Evolutionary conservation across 2,888 invertebrate genomes (phyloP).

Genomic region (Pseudococcus jackbeardsleyi): DNA sequence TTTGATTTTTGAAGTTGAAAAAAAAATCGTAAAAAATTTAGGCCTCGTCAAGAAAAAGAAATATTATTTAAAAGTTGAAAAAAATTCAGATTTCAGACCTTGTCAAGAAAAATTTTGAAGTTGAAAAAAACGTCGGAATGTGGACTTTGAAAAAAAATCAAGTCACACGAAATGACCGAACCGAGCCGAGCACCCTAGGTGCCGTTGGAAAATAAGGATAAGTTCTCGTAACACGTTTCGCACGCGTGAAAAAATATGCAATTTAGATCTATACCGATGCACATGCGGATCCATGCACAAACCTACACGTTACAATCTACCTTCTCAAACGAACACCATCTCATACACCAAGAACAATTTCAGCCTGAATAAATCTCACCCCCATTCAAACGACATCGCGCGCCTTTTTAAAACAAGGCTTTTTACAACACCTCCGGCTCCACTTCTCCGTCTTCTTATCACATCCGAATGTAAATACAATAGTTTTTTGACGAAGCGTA

Average conservation of each 20-base stretch:
- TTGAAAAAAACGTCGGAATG: too few species aligned
- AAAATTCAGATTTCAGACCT: too few species aligned
- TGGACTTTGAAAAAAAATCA: too few species aligned
- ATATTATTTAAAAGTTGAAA: too few species aligned
- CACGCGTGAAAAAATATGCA: not conserved
- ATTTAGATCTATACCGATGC: not conserved
- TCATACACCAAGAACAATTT: not conserved
- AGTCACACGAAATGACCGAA: too few species aligned
- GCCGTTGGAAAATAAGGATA: too few species aligned
- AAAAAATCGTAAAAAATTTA: too few species aligned
- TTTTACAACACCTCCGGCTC: not conserved
- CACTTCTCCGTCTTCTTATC: not conserved
- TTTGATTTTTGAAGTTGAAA: too few species aligned
- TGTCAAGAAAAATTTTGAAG: too few species aligned
- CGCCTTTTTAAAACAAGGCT: not conserved
- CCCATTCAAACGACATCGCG: not conserved
- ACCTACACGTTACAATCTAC: not conserved
- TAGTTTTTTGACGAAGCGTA: not conserved
- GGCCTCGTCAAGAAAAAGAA: too few species aligned
- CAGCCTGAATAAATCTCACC: constrained; percentile 13
- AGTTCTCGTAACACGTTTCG: not conserved
- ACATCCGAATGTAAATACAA: constrained; percentile 17
- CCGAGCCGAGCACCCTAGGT: too few species aligned
- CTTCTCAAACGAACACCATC: not conserved
- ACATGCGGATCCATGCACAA: not conserved